Base-by-base conservation (phyloP, 1,140 invertebrate genomes). In the Leptopilina boulardi region DNA sequence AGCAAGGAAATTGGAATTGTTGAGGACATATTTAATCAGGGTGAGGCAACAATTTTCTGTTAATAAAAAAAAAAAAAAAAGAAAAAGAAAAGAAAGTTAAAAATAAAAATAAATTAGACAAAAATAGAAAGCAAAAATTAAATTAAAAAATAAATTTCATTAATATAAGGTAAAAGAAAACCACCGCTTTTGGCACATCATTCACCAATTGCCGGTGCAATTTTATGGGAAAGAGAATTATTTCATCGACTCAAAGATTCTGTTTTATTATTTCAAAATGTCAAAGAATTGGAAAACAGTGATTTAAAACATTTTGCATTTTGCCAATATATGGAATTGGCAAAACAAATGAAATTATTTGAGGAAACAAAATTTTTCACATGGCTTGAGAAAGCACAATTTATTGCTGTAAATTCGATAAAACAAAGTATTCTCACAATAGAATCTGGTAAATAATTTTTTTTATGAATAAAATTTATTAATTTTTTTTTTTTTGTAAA, bases 191-290 rank as follows among this genome's bases (percentile, higher is more conserved):
- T 95, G 13, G 93, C 94, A 66, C 93, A 97, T 84, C 94, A 97
- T 81, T 95, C 96, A 0, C 94, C 94, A 0, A 91, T 94, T 18
- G 93, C 95, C 21, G 97, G 97, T 19, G 93, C 95, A 15, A 96
- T 98, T 71, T 95, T 93, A 85, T 98, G 97, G 97, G 94, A 94
- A 4, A 92, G 95, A 41, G 92, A 94, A 54, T 88, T 98, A 13
- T 96, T 96, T 81, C 92, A 95, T 79, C 93, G 94, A 74, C 91
- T 98, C 18, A 97, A 96, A 87, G 92, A 92, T 72, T 94, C 96
- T 0, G 94, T 97, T 30, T 90, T 97, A 77, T 93, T 93, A 51
- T 97, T 97, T 84, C 93, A 95, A 85, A 92, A 93, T 75, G 92
- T 96, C 2, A 92, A 94, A 44, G 94, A 97, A 81, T 89, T 98